phyloP scores from a whole-genome alignment of 2,113 vertebrate species.

The Lontra canadensis region DNA sequence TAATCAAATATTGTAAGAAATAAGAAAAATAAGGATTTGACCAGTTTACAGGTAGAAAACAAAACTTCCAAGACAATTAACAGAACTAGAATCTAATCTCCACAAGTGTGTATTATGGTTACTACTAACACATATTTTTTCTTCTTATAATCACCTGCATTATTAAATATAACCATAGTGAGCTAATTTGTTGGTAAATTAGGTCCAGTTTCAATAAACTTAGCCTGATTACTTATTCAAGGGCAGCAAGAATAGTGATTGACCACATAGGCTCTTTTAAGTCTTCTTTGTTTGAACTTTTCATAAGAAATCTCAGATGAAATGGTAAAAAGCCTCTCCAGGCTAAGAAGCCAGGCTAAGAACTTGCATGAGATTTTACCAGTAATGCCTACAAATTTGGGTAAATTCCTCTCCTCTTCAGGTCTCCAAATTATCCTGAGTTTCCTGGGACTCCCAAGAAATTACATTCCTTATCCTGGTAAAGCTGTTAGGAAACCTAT shows the following conservation, averaged over 20 bases:
- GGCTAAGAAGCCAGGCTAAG: neutral
- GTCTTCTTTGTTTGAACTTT: neutral
- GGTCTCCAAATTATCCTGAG: neutral
- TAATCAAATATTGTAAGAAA: neutral
- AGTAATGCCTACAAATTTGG: neutral
- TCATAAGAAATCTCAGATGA: neutral
- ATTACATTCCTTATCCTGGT: neutral
- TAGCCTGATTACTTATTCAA: neutral
- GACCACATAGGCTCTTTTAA: neutral
- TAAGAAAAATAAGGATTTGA: neutral
- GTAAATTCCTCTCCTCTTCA: neutral
- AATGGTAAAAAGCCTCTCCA: neutral
- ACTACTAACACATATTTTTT: neutral
- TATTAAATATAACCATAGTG: neutral
- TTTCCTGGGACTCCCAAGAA: neutral
- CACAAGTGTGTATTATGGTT: neutral
- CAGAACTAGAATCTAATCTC: neutral
- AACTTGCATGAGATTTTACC: neutral
- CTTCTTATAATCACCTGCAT: neutral
- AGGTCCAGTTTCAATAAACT: neutral
- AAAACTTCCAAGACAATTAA: neutral
- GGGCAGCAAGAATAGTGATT: neutral
- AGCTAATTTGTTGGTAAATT: neutral
- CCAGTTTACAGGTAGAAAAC: neutral
- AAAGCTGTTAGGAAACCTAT: neutral